Base-by-base conservation (phyloP, 2,888 invertebrate genomes). In the Neria commutata region DNA sequence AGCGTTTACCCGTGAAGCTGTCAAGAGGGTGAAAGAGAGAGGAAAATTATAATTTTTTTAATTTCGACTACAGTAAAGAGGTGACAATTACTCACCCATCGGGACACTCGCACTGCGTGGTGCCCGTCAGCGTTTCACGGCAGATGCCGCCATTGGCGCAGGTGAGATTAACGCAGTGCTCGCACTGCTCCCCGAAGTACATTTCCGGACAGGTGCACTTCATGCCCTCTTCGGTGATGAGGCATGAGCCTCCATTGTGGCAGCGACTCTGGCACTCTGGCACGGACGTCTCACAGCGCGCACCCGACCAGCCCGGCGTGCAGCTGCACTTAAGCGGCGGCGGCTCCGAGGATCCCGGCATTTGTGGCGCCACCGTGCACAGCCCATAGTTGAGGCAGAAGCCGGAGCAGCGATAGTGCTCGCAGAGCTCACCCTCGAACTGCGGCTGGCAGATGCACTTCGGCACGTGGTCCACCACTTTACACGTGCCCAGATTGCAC, bases 371-470 rank as follows among this genome's bases (percentile, higher is more conserved):
- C 68, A 84, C 78, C 50, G 84, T 83, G 66, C 88, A 88, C 56
- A 83, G 72, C 34, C 86, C 88, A 62, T 86, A 85, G 74, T 89
- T 88, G 68, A 84, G 83, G 72, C 91, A 91, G 75, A 85, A 86
- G 6, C 87, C 87, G 2, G 89, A 87, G 74, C 91, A 91, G 56
- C 87, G 84, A 77, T 87, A 89, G 70, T 86, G 85, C 75, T 89
- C 86, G 81, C 92, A 92, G 50, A 84, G 79, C 62, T 85, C 83
- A 17, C 92, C 91, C 40, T 85, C 84, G 79, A 87, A 92, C 49
- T 84, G 83, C 0, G 86, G 81, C 26, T 85, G 83, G 72, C 92
- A 91, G 64, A 84, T 79, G 82, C 91, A 91, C 76, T 86, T 84
- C 16, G 85, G 86, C 23, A 84, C 83, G 67, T 84, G 81, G 45